Evolutionary conservation across 2,113 vertebrate genomes (phyloP), one percentile per base, ranked within the genome.

Genomic region (Zeus faber): DNA sequence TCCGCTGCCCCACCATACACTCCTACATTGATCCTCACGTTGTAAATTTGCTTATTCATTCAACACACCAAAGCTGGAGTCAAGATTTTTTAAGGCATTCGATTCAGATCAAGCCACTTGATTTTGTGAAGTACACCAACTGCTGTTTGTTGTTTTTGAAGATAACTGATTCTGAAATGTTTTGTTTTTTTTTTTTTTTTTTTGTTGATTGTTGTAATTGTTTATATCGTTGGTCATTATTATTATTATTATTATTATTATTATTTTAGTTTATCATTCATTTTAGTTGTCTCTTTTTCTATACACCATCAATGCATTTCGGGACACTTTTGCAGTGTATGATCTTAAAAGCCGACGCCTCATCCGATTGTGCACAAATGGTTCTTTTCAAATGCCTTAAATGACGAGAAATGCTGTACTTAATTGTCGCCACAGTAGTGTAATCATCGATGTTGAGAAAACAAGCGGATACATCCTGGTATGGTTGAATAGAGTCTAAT

Each of bases 361-460:
- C 64, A 66, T 57, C 47, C 65, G 69, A 45, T 62, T 37, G 26
- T 66, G 43, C 62, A 39, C 59, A 44, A 29, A 54, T 47, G 58
- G 46, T 72, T 70, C 46, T 54, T 71, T 45, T 81, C 60, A 72
- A 83, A 68, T 80, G 80, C 80, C 81, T 88, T 87, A 78, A 87
- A n/a, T n/a, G n/a, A n/a, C 75, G 57, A 56, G 25, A 58, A 54
- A 53, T 56, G 63, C 29, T 70, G 49, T 65, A 44, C 47, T 57
- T 48, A 24, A 25, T 37, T 61, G 58, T 52, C 21, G 65, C 35
- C 58, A 22, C 56, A 58, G 52, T 35, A 50, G 20, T 43, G 8
- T 49, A 67, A 41, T 52, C 22, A 71, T 26, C 16, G 33, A 55
- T 52, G 58, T 52, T 33, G 26, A 56, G 44, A 59, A 24, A 25